Percentiles rank a stretch among this genome's conserved stretches.
These are phyloP conservation scores for Lutjanus argentimaculatus DNA, from an alignment of 2,797 vertebrate species.

Conservation along the genomic window DNA sequence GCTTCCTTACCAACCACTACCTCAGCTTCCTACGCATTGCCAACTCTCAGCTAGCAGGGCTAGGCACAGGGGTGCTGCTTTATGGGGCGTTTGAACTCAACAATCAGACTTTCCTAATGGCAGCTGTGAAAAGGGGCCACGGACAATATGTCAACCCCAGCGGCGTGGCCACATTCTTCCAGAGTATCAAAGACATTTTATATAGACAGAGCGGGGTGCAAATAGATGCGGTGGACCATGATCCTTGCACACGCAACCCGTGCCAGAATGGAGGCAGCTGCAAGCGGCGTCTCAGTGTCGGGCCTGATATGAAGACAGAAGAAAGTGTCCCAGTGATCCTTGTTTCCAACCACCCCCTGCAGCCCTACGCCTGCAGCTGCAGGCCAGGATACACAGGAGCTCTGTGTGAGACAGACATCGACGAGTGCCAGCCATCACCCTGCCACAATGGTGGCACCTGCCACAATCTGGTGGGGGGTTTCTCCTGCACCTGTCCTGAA, in stretches of 20 bases:
- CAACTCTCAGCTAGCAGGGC: conserved; percentile 93
- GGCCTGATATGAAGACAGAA: conserved; percentile 83
- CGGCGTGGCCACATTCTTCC: conserved; percentile 97
- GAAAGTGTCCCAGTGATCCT: conserved; percentile 94
- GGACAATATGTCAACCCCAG: conserved; percentile 95
- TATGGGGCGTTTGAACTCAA: conserved; percentile 92
- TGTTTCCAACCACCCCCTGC: conserved; percentile 91
- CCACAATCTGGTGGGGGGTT: conserved; percentile 96
- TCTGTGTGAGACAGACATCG: conserved; percentile 92
- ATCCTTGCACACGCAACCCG: conserved; percentile 92
- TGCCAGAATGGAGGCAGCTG: conserved; percentile 97
- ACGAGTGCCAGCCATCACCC: conserved; percentile 95
- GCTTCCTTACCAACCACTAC: conserved; percentile 95
- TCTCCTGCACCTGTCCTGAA: conserved; percentile 95
- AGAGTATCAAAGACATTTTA: conserved; percentile 95
- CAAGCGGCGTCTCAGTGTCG: conserved; percentile 90
- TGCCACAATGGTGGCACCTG: conserved; percentile 95
- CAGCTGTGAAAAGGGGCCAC: conserved; percentile 90
- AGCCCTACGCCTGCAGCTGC: conserved; percentile 93
- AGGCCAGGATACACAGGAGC: conserved; percentile 92
- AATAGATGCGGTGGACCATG: conserved; percentile 95
- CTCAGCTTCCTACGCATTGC: conserved; percentile 94
- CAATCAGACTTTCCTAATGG: conserved; percentile 94
- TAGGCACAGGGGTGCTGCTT: conserved; percentile 93
- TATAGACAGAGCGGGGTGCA: conserved; percentile 94